Evolutionary conservation across 2,797 vertebrate species (phyloP).

Genomic region (Gymnothorax reevesii): DNA sequence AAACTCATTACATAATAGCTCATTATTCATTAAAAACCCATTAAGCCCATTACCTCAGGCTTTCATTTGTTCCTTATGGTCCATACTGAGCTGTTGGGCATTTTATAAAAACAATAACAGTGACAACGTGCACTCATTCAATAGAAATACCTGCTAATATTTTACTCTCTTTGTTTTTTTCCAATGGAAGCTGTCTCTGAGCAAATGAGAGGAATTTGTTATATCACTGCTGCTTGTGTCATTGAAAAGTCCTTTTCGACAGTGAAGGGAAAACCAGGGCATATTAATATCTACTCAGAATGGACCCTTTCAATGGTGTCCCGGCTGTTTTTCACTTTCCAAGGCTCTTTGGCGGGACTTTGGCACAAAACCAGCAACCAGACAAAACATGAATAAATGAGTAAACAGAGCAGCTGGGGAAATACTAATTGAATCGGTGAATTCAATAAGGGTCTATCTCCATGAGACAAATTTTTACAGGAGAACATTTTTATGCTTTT

Average conservation of each 20-base stretch:
- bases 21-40: background rate
- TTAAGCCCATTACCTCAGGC: background rate
- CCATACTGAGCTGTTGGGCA: background rate
- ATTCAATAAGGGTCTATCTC: no score
- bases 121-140: background rate
- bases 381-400: background rate
- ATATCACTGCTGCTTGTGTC: background rate
- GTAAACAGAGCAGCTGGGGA: no score
- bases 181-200: background rate
- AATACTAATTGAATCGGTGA: no score
- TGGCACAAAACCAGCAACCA: background rate
- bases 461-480: no score
- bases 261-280: background rate
- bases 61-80: background rate
- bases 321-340: background rate
- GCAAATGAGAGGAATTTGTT: background rate
- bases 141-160: background rate
- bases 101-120: slow-evolving; percentile 1
- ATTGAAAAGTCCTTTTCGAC: slow-evolving; percentile 9
- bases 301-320: background rate
- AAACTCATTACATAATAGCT: no score
- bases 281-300: background rate
- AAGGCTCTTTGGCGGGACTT: background rate
- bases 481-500: no score
- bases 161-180: background rate